Evolutionary conservation across 2,888 invertebrate genomes (phyloP), one percentile per base, ranked within the genome.

Genomic region (Agrotis ipsilon): DNA sequence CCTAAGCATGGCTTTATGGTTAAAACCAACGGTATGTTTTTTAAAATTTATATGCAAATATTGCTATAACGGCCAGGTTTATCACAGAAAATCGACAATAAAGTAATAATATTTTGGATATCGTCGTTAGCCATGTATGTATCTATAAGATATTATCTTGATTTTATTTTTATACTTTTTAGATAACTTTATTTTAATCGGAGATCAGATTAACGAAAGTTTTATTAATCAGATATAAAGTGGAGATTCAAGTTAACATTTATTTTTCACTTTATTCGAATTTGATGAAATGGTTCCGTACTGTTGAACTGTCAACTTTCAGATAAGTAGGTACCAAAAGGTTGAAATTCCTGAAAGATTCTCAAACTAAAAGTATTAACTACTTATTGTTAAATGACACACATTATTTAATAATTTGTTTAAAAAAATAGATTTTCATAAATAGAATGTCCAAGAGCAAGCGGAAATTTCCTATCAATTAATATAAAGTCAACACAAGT

Each of bases 1-100:
- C 83, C 88, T 87, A 88, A 90, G 89, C 88, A 88, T 89, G 84
- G 86, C 85, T 92, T 92, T 91, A 91, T 90, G 89, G 90, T 89
- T 83, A 90, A 91, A 91, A 91, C 88, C 87, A 91, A 92, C 90
- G 90, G 90, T 89, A 88, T 85, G 83, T 87, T 88, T 75, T n/a
- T 72, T 80, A 76, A 86, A 80, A 84, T 89, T 87, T 88, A 87
- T 87, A 91, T 91, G 84, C 87, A 87, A 92, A 92, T 92, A 79
- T 87, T 87, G 75, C 71, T 78, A 83, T 88, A 87, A 88, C 80
- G 79, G 78, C 80, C 64, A 79, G 79, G 82, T 87, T 89, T 89
- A 88, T 86, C 75, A 78, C 77, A 71, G 80, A 83, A 81, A 84
- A 87, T 89, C 77, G 75, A 82, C 83, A 80, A 87, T 89, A 87